Evolutionary conservation across 2,888 invertebrate genomes (phyloP).

Genomic region (Drosophila borborema): DNA sequence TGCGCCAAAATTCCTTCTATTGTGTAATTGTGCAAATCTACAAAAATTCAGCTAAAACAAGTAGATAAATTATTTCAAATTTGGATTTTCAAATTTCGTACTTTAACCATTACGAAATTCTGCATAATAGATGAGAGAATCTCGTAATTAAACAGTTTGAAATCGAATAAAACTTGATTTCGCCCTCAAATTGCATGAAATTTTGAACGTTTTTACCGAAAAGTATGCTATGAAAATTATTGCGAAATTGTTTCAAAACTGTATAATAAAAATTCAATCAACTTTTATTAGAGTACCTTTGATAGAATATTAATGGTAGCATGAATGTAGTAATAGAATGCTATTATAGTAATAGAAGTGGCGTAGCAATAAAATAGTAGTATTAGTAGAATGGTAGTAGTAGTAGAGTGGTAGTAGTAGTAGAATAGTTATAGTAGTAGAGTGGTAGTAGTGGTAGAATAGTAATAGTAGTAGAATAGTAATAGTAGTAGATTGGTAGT

Average conservation of each 20-base stretch:
- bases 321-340: not conserved
- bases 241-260: not conserved
- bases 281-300: no score
- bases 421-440: not conserved
- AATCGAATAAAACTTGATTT: not conserved
- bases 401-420: not conserved
- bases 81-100: conserved; percentile 1
- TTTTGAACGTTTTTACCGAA: not conserved
- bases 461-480: not conserved
- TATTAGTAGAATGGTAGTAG: not conserved
- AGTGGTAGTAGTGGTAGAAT: not conserved
- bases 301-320: no score
- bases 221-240: not conserved
- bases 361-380: not conserved
- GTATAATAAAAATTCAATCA: not conserved
- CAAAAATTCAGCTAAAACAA: not conserved
- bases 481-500: not conserved
- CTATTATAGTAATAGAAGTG: not conserved
- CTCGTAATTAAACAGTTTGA: not conserved
- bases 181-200: not conserved
- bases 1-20: conserved; percentile 5
- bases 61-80: not conserved
- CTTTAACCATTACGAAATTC: not conserved
- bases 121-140: not conserved
- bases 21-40: conserved; percentile 1